Evolutionary conservation across 2,113 vertebrate species (phyloP), one percentile per base, ranked within the genome.

Genomic region (Sigmodon hispidus): DNA sequence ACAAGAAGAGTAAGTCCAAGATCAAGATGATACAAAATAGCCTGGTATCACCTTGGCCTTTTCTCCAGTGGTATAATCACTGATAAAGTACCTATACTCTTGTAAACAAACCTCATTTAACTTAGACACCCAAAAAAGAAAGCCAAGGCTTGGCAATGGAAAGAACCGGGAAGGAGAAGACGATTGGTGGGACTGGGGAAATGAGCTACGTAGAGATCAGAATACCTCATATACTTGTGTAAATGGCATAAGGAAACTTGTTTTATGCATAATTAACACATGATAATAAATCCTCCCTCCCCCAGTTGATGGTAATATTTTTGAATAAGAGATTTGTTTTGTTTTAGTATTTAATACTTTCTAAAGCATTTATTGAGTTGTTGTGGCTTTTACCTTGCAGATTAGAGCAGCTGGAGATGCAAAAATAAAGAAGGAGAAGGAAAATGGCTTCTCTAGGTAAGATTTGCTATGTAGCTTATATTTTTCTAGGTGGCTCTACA

Each of bases 371-470:
- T 52, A 97, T 92, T 85, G 8, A 76, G 7, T 94, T 94, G 72
- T 87, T 93, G 4, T 13, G 73, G 77, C 95, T 97, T 73, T 96
- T 97, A 69, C 96, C 65, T 98, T 98, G 96, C 98, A 99, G 99
- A 97, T 98, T 88, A 99, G 99, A 96, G 98, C 96, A 17, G 98
- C 99, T 94, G 98, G 98, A 80, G 99, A 99, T 96, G 98, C 98
- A 63, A 99, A 99, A 98, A 98, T 99, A 96, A 99, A 99, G 98
- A 99, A 99, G 87, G 99, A 99, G 97, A 99, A 99, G 93, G 99
- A 99, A 98, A 99, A 99, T 98, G 99, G 99, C 70, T 99, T 99
- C 96, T 98, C 99, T 69, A 99, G 99, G 99, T 99, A 99, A 98
- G 98, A 81, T 75, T 24, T 94, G 19, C 52, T 90, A 0, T 5